Conservation (phyloP, 1,140 invertebrate species). For the Thaumatotibia leucotreta region DNA sequence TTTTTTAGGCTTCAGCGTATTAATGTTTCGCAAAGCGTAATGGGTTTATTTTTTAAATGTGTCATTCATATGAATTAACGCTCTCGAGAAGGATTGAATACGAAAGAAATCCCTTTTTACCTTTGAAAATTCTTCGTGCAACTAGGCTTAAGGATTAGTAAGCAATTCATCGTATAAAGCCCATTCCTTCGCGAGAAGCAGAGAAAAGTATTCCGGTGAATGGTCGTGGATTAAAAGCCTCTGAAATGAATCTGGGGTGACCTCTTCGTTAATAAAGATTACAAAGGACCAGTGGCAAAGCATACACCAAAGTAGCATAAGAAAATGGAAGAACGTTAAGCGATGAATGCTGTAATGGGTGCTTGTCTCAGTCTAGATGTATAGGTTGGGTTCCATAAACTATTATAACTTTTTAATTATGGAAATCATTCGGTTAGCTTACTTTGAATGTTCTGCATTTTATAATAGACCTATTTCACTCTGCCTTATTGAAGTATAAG, state of each 20-base stretch:
- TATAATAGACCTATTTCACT: too few species aligned
- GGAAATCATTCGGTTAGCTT: too few species aligned
- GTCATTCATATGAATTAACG: too few species aligned
- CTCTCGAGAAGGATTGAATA: background rate
- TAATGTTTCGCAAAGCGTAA: too few species aligned
- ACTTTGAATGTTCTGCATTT: too few species aligned
- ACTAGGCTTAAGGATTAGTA: constrained; percentile 6
- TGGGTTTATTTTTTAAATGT: too few species aligned
- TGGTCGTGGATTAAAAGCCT: constrained; percentile 27
- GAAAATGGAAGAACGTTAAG: background rate
- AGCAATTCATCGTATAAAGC: constrained; percentile 8
- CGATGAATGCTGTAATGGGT: too few species aligned
- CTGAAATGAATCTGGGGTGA: constrained; percentile 21
- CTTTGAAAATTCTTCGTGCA: background rate
- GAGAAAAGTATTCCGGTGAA: constrained; percentile 20
- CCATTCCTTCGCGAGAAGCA: background rate
- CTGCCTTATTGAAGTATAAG: too few species aligned
- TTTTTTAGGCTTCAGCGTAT: too few species aligned
- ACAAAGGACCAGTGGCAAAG: constrained; percentile 14
- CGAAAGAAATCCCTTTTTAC: background rate
- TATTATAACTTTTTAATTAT: too few species aligned
- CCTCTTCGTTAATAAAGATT: constrained; percentile 40
- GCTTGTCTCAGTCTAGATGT: too few species aligned
- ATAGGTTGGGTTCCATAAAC: too few species aligned
- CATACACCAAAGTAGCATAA: background rate